phyloP scores from a whole-genome alignment of 2,113 vertebrate species.

The Xiphophorus couchianus region DNA sequence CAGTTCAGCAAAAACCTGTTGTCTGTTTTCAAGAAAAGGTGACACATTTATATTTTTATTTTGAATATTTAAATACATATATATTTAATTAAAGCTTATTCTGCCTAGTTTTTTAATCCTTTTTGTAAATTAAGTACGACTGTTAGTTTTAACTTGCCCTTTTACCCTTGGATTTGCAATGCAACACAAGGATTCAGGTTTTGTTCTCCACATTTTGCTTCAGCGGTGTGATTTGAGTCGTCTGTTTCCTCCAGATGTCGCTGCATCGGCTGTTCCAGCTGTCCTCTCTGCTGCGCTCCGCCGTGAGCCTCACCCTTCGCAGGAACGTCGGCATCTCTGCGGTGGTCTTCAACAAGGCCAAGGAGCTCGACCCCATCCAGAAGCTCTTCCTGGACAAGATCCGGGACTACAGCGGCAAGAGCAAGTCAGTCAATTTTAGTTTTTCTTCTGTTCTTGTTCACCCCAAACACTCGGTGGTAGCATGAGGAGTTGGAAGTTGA shows the following conservation, averaged over 20 bases:
- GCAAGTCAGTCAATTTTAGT: slow-evolving; percentile 84
- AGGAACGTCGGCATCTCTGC: slow-evolving; percentile 94
- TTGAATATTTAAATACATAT: no score
- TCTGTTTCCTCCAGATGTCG: slow-evolving; percentile 81
- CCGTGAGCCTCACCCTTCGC: slow-evolving; percentile 77
- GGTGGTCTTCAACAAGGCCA: slow-evolving; percentile 83
- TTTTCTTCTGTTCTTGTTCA: background rate
- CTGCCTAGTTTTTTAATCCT: no score
- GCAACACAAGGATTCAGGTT: background rate
- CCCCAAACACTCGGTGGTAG: no score
- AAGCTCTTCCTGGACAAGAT: slow-evolving; percentile 97
- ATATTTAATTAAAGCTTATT: no score
- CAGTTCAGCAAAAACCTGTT: no score
- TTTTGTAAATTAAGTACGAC: no score
- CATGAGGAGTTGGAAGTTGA: no score
- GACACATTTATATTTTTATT: no score
- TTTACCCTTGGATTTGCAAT: no score
- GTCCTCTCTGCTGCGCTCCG: slow-evolving; percentile 81
- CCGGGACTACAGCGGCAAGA: slow-evolving; percentile 89
- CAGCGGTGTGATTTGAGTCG: background rate
- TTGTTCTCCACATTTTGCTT: no score
- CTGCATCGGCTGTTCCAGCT: slow-evolving; percentile 82
- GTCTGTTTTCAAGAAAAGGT: no score
- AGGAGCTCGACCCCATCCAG: slow-evolving; percentile 92
- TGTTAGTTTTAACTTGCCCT: no score